Conservation (phyloP, 2,113 vertebrate species). For the Sigmodon hispidus region DNA sequence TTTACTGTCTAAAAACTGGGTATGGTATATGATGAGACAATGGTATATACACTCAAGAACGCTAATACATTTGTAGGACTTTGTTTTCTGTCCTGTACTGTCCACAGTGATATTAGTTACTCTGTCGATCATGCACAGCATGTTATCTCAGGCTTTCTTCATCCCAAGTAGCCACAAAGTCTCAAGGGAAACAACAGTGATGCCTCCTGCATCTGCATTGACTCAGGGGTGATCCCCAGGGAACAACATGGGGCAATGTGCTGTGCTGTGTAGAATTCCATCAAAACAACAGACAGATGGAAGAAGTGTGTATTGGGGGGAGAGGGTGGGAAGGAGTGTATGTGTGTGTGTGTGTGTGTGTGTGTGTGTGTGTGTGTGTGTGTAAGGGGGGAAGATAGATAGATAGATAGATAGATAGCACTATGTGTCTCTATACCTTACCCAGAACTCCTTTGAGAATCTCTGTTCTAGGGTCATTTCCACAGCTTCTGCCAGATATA, state of each 20-base stretch:
- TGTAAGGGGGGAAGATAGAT: neutral
- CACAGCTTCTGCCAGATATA: neutral
- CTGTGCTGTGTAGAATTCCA: neutral
- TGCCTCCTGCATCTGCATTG: neutral
- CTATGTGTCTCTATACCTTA: neutral
- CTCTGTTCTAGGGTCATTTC: constrained; percentile 3
- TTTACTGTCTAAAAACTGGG: neutral
- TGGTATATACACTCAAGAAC: neutral
- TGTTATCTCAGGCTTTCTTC: constrained; percentile 16
- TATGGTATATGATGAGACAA: neutral
- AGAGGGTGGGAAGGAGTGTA: neutral
- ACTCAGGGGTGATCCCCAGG: neutral
- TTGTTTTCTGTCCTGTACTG: neutral
- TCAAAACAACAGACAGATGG: neutral
- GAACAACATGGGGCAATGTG: neutral
- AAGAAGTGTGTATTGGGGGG: neutral
- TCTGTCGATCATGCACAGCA: neutral
- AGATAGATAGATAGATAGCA: neutral
- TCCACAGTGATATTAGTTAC: neutral
- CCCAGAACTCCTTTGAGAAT: neutral
- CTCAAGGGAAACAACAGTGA: neutral
- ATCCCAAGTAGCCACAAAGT: neutral
- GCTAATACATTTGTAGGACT: neutral
- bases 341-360: neutral
- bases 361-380: neutral